A percentile compares a stretch with the other conserved stretches of the same genome.
Conservation (phyloP, 2,113 vertebrate species). For the Myotis brandtii region DNA sequence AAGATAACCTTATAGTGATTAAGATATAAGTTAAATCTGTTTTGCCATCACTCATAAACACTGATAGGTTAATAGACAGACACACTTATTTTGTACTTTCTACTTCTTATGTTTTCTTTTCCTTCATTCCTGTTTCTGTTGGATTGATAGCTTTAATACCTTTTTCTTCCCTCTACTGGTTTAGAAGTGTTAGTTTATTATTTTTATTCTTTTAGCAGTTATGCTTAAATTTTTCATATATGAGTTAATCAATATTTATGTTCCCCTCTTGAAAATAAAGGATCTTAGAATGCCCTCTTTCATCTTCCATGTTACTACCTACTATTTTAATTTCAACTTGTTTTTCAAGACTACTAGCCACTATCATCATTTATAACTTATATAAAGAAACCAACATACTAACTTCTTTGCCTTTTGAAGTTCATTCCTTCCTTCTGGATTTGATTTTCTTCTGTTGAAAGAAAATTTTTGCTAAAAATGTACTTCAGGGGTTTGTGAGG, state of each 20-base stretch:
- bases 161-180: not conserved
- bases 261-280: not conserved
- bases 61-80: not conserved
- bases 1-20: not conserved
- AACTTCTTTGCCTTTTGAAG: not conserved
- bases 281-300: not conserved
- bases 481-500: not conserved
- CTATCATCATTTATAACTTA: not conserved
- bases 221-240: not conserved
- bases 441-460: constrained; percentile 9
- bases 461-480: too few species aligned
- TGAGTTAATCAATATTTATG: not conserved
- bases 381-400: not conserved
- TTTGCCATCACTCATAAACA: not conserved
- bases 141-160: not conserved
- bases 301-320: not conserved
- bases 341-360: not conserved
- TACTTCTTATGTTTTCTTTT: not conserved
- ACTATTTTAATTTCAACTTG: not conserved
- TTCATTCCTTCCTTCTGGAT: constrained; percentile 8
- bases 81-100: not conserved
- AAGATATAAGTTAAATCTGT: not conserved
- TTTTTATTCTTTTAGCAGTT: constrained; percentile 7
- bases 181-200: not conserved
- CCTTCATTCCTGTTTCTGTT: not conserved